Evolutionary conservation across 2,888 invertebrate genomes (phyloP), one percentile per base, ranked within the genome.

Genomic region (Lamellibrachia columna): DNA sequence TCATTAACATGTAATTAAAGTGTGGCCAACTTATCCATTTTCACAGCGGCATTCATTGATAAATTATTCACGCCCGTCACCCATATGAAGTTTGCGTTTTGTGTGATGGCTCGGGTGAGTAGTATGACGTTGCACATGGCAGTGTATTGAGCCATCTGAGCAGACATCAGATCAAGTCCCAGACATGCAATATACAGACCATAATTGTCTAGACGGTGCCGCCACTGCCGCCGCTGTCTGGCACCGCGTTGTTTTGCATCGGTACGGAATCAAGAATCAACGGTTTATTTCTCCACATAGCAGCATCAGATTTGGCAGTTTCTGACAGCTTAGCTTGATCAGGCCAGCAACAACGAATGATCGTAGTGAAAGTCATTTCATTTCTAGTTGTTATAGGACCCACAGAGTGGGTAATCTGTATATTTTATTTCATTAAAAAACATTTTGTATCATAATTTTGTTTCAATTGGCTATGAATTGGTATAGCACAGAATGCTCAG

Each of bases 1-100:
- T 15, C 75, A 75, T 75, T 75, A 75, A 75, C 75, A 75, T 75
- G 75, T 75, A 75, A 75, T 75, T 75, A 75, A 75, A 75, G 22
- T 6, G 75, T n/a, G 4, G 75, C 75, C 75, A 75, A 75, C 75
- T 75, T 75, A 75, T 75, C 75, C 75, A 75, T 75, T 75, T 75
- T 75, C 22, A 75, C 75, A 75, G 75, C 75, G 22, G 15, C 75
- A 22, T 75, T 75, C 75, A 75, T 75, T 75, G 75, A 75, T 75
- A 75, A 75, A 75, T 75, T 75, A 75, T 75, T 75, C 75, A 75
- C 75, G 6, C 75, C 75, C 75, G 22, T 75, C 22, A 15, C 75
- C 75, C 75, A n/a, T 22, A 22, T 75, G 22, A 75, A 75, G 75
- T 75, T 75, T 75, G 75, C 75, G 4, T 75, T 75, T 75, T 75